phyloP scores from a whole-genome alignment of 2,797 vertebrate genomes.

The Erethizon dorsatum region DNA sequence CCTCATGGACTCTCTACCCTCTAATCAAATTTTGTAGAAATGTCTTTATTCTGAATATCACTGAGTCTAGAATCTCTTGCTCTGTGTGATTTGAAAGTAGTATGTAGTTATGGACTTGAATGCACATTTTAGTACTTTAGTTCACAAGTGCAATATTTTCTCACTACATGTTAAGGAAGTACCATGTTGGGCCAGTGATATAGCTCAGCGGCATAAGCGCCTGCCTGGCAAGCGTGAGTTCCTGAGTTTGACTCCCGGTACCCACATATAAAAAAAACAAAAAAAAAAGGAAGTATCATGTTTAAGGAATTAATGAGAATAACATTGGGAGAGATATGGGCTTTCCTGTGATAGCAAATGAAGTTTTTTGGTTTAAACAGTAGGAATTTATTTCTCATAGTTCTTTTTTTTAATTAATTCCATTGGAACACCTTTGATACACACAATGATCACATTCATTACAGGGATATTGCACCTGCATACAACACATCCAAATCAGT shows the following conservation, averaged over 20 bases:
- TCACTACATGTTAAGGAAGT: constrained; percentile 1
- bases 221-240: no score
- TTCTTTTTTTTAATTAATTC: not conserved
- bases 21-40: not conserved
- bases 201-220: no score
- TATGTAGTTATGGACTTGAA: not conserved
- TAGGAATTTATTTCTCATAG: not conserved
- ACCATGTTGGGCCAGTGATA: not conserved
- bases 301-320: constrained; percentile 43
- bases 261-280: no score
- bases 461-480: not conserved
- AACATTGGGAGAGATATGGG: not conserved
- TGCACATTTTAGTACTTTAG: constrained; percentile 44
- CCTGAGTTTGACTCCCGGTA: no score
- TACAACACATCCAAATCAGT: not conserved
- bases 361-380: not conserved
- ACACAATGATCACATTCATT: not conserved
- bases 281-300: not conserved
- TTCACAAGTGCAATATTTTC: not conserved
- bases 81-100: not conserved
- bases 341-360: not conserved
- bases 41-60: not conserved
- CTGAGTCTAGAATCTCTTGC: not conserved
- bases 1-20: not conserved
- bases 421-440: not conserved